These are phyloP conservation scores for Actenoides hombroni DNA, from an alignment of 2,113 vertebrate species.

Conservation along the genomic window DNA sequence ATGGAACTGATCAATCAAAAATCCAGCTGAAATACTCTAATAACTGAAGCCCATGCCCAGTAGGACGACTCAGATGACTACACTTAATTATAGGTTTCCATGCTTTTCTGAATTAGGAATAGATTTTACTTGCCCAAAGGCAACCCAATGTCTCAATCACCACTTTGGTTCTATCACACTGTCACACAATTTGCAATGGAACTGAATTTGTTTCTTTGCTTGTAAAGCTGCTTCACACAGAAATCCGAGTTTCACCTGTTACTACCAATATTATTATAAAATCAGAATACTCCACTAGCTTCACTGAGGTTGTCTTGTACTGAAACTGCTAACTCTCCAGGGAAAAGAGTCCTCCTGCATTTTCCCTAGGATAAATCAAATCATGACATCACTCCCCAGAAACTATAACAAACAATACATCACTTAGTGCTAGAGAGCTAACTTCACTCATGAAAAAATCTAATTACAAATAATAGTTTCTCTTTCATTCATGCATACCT, in stretches of 20 bases:
- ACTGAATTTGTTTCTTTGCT: neutral
- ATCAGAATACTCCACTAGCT: neutral
- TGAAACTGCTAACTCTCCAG: neutral
- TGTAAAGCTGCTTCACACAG: neutral
- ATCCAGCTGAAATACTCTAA: neutral
- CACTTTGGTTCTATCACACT: neutral
- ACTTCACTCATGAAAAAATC: neutral
- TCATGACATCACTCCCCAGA: neutral
- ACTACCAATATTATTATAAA: neutral
- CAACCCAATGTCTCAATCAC: neutral
- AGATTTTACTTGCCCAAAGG: slow-evolving; percentile 1
- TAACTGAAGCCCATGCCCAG: neutral
- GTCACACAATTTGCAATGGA: neutral
- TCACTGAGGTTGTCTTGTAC: neutral
- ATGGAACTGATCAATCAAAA: neutral
- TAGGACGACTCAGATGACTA: neutral
- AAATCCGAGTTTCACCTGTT: neutral
- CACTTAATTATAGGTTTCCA: slow-evolving; percentile 4
- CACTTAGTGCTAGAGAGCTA: neutral
- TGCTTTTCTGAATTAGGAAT: neutral
- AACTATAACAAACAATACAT: neutral
- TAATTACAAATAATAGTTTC: neutral
- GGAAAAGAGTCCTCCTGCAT: neutral
- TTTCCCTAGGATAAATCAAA: neutral
- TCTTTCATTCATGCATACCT: neutral